Evolutionary conservation across 2,797 vertebrate species (phyloP).

Genomic region (Cuniculus paca): DNA sequence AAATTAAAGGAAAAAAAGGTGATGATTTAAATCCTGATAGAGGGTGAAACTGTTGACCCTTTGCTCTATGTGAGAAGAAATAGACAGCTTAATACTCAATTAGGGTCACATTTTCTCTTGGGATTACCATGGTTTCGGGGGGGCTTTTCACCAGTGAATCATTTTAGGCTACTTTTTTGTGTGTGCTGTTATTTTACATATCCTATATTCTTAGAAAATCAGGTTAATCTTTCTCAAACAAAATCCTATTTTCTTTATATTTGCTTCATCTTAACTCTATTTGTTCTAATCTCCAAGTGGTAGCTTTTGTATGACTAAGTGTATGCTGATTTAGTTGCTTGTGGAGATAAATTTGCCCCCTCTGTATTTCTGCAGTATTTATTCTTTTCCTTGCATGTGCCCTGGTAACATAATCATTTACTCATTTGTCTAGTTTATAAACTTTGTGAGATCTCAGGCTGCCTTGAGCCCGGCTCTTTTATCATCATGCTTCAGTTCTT

Average conservation of each 20-base stretch:
- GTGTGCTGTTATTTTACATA: neutral
- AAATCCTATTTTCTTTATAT: neutral
- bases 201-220: neutral
- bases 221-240: neutral
- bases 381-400: neutral
- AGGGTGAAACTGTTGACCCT: neutral
- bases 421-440: neutral
- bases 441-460: neutral
- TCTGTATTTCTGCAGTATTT: neutral
- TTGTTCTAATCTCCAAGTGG: neutral
- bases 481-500: neutral
- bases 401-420: neutral
- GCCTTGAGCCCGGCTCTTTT: neutral
- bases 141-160: neutral
- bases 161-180: neutral
- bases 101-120: neutral
- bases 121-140: neutral
- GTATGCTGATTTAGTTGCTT: neutral
- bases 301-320: neutral
- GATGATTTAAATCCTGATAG: neutral
- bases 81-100: neutral
- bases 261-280: neutral
- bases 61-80: neutral
- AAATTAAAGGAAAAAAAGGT: neutral
- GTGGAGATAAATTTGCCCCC: neutral